Percentiles rank a stretch among this genome's conserved stretches.
Evolutionary conservation across 2,113 vertebrate genomes (phyloP).

Genomic region (Solea senegalensis): DNA sequence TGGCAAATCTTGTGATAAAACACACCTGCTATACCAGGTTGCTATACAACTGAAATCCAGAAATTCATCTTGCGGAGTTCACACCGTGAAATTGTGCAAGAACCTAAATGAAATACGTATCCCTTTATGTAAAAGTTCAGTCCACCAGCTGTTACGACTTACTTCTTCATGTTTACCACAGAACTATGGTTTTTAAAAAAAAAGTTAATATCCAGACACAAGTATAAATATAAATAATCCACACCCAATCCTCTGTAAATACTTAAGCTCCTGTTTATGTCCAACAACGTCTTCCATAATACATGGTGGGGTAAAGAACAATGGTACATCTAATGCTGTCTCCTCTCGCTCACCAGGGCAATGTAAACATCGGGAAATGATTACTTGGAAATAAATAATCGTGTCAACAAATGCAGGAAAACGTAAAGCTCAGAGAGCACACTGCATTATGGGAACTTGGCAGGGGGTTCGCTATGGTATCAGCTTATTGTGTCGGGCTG

Average conservation of each 20-base stretch:
- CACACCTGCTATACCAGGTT: no score
- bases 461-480: conserved; percentile 29
- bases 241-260: background rate
- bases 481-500: conserved; percentile 33
- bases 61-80: no score
- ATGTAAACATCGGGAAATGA: conserved; percentile 53
- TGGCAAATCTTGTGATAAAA: no score
- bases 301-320: background rate
- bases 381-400: conserved; percentile 51
- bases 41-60: no score
- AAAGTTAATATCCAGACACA: background rate
- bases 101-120: no score
- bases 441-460: conserved; percentile 55
- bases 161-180: no score
- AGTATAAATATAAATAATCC: background rate
- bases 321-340: background rate
- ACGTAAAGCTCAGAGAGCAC: conserved; percentile 17
- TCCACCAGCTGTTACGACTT: no score
- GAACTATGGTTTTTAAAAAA: no score
- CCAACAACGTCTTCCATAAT: background rate
- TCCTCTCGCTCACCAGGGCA: background rate
- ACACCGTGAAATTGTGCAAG: no score
- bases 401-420: conserved; percentile 56
- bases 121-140: no score
- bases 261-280: background rate